Base-by-base conservation (phyloP, 2,888 invertebrate species). In the Caradrina clavipalpis region DNA sequence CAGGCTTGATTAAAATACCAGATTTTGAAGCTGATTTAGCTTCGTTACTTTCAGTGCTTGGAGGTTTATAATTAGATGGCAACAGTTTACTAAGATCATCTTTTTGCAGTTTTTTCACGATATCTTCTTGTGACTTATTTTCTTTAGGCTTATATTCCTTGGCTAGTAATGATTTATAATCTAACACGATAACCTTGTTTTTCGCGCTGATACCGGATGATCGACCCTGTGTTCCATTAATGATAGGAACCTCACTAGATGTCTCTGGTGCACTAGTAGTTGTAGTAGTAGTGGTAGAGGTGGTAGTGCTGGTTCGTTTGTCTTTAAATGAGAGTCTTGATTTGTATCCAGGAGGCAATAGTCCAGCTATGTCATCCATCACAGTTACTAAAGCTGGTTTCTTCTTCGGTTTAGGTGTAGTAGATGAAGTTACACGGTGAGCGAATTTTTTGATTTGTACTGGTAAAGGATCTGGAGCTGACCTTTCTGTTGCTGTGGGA, bases 371-470 rank as follows among this genome's bases (percentile, higher is more conserved):
- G 77, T 97, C 97, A 80, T 97, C 97, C 96, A 96, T 95, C n/a
- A 96, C 92, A 15, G 94, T 94, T 2, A 96, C 96, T 57, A 96
- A 87, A 56, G 93, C 89, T 51, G 92, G 90, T 73, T 96, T 93
- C 85, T 95, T 90, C 80, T 88, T 95, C 21, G 96, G 95, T 78
- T 94, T 96, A 13, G 92, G 92, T 50, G 96, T 94, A 2, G 95
- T 95, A 35, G 94, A 93, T 56, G 92, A 92, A 66, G 90, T 90
- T 42, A 95, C 90, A 73, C 96, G 95, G 19, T 96, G 97, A 64
- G 97, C 96, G 85, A 97, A 97, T 90, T 97, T 97, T 66, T 97
- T 96, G 13, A 97, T 97, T 78, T 97, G 95, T 2, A 97, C 97
- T 22, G 97, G 97, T 54, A 96, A 94, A 66, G 97, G 96, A 70